Base-by-base conservation (phyloP, 1,140 invertebrate species). In the Drosophila bocki region DNA sequence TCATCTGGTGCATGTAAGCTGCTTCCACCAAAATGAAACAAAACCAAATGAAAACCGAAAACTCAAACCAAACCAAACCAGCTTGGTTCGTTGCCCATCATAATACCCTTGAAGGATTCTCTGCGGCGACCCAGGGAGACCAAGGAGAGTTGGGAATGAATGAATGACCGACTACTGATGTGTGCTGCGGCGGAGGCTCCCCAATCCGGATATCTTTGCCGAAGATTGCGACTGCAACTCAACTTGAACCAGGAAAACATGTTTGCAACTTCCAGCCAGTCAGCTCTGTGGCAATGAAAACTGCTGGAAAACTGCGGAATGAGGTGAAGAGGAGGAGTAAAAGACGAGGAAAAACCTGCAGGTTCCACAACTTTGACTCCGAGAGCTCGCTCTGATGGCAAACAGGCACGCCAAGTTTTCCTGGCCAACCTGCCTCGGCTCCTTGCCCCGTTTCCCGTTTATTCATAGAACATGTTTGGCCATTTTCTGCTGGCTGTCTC, bases 401-500 rank as follows among this genome's bases (percentile, higher is more conserved):
- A 88, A 78, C 72, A 88, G 86, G 84, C 84, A 88, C 77, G 72
- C 83, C 83, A 87, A 80, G 76, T 75, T 83, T 85, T 85, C 78
- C 76, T 78, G 82, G 57, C 53, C 26, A 37, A 41, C 57, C 69
- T 65, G 33, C 63, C 62, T 32, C 12, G 42, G 9, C 32, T 8
- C 5, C 12, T 37, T 19, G 13, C 9, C 33, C 11, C 35, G 19
- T 12, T 32, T 2, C 32, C 35, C 83, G 57, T 76, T 81, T 80
- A 80, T 83, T 80, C 80, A 83, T 84, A 90, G 84, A 88, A 88
- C 85, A 90, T 88, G 85, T 90, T 88, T 88, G 85, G 84, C 84
- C 81, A 90, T 90, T 88, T 88, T 88, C 80, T 85, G 80, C 72
- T 71, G 67, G 72, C 51, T 70, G 60, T 59, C 35, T 42, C 53